Conservation (phyloP, 1,140 invertebrate genomes). For the Drosophila bifasciata region DNA sequence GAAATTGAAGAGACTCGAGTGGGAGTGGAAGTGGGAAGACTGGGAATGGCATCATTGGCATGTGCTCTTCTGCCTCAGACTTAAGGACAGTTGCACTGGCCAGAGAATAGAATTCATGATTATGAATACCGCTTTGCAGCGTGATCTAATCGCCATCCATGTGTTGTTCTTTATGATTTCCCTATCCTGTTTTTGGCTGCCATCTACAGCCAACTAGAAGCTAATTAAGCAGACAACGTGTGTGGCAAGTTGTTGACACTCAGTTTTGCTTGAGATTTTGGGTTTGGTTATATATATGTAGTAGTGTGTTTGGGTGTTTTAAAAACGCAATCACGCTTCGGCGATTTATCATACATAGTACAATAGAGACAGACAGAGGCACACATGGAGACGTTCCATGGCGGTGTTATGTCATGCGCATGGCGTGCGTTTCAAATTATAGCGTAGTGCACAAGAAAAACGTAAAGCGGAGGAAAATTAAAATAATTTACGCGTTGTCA, state of each 20-base stretch:
- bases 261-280: conserved; percentile 24
- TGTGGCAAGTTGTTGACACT: background rate
- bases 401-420: conserved; percentile 65
- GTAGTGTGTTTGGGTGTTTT: conserved; percentile 25
- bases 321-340: conserved; percentile 70
- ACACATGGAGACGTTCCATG: background rate
- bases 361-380: conserved; percentile 2
- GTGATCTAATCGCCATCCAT: no score
- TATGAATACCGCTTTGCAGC: no score
- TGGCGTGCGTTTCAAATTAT: conserved; percentile 40
- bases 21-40: no score
- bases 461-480: conserved; percentile 41
- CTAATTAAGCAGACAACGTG: conserved; percentile 9
- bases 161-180: conserved; percentile 23
- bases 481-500: conserved; percentile 45
- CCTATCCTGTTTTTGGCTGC: conserved; percentile 12
- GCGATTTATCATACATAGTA: conserved; percentile 50
- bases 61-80: no score
- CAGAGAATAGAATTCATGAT: no score
- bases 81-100: no score
- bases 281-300: conserved; percentile 2
- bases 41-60: no score
- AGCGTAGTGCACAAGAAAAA: conserved; percentile 15
- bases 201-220: conserved; percentile 1
- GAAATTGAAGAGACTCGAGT: no score